Percentiles rank a stretch among this genome's conserved stretches.
Evolutionary conservation across 1,140 invertebrate species (phyloP).

Genomic region (Nilaparvata lugens): DNA sequence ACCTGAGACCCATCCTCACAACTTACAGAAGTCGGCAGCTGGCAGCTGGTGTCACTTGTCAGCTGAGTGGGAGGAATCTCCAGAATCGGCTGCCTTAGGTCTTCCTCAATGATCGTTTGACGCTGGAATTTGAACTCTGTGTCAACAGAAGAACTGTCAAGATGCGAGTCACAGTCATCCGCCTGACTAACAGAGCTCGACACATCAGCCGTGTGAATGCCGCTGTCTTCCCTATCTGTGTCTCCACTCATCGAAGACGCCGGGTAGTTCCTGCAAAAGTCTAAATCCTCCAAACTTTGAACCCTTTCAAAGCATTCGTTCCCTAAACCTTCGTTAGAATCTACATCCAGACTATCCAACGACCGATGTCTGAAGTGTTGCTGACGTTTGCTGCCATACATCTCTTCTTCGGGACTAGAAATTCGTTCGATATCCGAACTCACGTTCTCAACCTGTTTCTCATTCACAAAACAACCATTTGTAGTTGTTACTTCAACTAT

Average conservation of each 20-base stretch:
- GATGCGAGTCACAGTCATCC: constrained; percentile 41
- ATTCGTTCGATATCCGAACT: constrained; percentile 7
- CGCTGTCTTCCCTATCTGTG: constrained; percentile 68
- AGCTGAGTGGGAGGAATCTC: not conserved
- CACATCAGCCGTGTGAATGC: constrained; percentile 69
- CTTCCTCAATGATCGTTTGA: constrained; percentile 22
- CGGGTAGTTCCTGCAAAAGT: constrained; percentile 43
- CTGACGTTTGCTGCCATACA: constrained; percentile 23
- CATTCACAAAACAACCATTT: not conserved
- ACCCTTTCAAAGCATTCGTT: constrained; percentile 50
- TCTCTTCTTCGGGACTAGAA: constrained; percentile 26
- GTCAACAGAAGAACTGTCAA: constrained; percentile 28
- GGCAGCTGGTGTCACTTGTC: too few relatives aligned
- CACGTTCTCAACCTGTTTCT: not conserved
- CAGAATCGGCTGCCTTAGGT: not conserved
- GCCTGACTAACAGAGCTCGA: constrained; percentile 64
- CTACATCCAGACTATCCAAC: constrained; percentile 51
- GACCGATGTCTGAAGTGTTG: constrained; percentile 41
- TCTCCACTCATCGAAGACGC: constrained; percentile 42
- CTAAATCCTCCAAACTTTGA: constrained; percentile 52
- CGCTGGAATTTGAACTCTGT: constrained; percentile 20
- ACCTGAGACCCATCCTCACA: constrained; percentile 2
- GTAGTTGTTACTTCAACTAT: not conserved
- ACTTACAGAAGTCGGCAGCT: constrained; percentile 17
- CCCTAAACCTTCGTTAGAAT: constrained; percentile 38